Conservation (phyloP, 1,140 invertebrate genomes). For the Trichonephila clavipes region DNA sequence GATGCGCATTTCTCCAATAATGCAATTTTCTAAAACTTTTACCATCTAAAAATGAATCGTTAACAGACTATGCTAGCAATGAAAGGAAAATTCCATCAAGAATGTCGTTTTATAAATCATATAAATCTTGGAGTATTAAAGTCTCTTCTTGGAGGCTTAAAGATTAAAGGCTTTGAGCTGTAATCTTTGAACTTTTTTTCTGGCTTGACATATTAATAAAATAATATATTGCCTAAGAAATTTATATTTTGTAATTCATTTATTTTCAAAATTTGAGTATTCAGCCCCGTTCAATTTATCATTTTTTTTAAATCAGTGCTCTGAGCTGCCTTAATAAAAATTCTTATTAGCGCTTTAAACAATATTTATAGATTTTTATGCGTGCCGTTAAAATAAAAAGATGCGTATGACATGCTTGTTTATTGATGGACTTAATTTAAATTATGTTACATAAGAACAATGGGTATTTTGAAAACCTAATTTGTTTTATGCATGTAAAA, state of each 20-base stretch:
- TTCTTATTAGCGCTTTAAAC: too few relatives aligned
- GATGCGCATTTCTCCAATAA: slow-evolving; percentile 30
- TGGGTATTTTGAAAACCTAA: too few relatives aligned
- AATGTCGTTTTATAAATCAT: slow-evolving; percentile 17
- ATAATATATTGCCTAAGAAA: background rate
- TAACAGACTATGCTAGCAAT: slow-evolving; percentile 2
- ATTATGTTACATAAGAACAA: too few relatives aligned
- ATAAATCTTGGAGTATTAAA: slow-evolving; percentile 38
- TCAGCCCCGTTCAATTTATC: background rate
- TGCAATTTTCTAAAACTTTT: slow-evolving; percentile 30
- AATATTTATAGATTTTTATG: too few relatives aligned
- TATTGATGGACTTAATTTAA: too few relatives aligned
- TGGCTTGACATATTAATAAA: background rate
- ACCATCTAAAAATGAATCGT: slow-evolving; percentile 38
- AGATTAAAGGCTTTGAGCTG: slow-evolving; percentile 19
- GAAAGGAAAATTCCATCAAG: slow-evolving; percentile 20
- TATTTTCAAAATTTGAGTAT: background rate
- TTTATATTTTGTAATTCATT: slow-evolving; percentile 22
- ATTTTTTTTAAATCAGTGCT: background rate
- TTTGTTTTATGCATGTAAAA: too few relatives aligned
- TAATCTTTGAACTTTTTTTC: background rate
- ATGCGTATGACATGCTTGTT: too few relatives aligned
- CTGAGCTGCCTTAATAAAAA: too few relatives aligned
- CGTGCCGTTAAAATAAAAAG: too few relatives aligned
- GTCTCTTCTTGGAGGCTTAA: slow-evolving; percentile 9